Percentiles rank a stretch among this genome's conserved stretches.
These are phyloP conservation scores for Ariolimax columbianus DNA, from an alignment of 2,888 invertebrate genomes.

Conservation along the genomic window DNA sequence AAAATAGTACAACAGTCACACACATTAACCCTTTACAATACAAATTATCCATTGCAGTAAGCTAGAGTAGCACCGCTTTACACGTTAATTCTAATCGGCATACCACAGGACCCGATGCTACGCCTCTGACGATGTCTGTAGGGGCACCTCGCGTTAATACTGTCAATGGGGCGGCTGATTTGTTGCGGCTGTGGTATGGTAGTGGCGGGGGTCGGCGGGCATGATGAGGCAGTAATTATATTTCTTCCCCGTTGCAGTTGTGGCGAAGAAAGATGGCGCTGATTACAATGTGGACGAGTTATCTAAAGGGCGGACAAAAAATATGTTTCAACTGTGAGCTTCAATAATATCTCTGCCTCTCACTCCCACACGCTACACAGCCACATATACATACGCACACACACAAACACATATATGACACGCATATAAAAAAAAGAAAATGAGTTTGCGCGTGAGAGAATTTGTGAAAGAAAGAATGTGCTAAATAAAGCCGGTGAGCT, in stretches of 20 bases:
- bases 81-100: too few relatives aligned
- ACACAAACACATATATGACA: too few relatives aligned
- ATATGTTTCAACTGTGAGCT: background rate
- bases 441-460: background rate
- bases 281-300: background rate
- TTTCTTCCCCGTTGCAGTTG: background rate
- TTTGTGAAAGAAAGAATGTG: background rate
- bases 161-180: constrained; percentile 1
- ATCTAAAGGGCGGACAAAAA: background rate
- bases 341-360: background rate
- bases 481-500: too few relatives aligned
- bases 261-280: constrained; percentile 6
- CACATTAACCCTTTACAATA: too few relatives aligned
- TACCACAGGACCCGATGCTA: too few relatives aligned
- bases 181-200: background rate
- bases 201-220: background rate
- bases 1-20: too few relatives aligned
- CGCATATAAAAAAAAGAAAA: background rate
- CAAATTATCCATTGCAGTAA: too few relatives aligned
- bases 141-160: background rate
- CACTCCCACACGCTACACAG: background rate
- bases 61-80: too few relatives aligned
- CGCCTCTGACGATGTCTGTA: background rate
- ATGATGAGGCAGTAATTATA: constrained; percentile 18
- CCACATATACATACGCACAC: background rate